phyloP scores from a whole-genome alignment of 2,797 vertebrate genomes.

The Periophthalmus magnuspinnatus region DNA sequence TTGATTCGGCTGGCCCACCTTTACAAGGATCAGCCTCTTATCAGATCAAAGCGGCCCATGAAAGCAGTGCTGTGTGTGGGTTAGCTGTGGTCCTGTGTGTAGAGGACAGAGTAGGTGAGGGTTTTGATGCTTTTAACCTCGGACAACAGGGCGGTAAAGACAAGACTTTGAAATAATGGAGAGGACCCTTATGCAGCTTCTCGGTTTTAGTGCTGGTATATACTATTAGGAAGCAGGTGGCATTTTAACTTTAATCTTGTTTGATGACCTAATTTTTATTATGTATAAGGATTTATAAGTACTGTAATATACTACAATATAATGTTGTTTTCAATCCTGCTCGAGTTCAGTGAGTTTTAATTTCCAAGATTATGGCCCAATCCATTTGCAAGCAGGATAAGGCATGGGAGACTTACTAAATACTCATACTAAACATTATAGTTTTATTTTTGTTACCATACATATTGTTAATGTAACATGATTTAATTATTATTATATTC shows the following conservation, averaged over 20 bases:
- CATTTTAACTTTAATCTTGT: background rate
- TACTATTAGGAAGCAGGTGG: background rate
- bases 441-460: too few species aligned
- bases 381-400: background rate
- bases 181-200: slow-evolving; percentile 60
- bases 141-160: slow-evolving; percentile 60
- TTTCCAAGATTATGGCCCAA: background rate
- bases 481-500: too few species aligned
- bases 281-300: background rate
- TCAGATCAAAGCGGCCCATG: slow-evolving; percentile 85
- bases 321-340: background rate
- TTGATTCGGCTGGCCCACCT: slow-evolving; percentile 68
- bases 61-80: slow-evolving; percentile 45
- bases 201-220: slow-evolving; percentile 19
- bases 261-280: background rate
- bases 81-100: slow-evolving; percentile 17
- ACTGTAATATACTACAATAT: background rate
- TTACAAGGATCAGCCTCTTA: slow-evolving; percentile 79
- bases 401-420: too few species aligned
- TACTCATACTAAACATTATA: too few species aligned
- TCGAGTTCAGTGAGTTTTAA: background rate
- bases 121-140: slow-evolving; percentile 72
- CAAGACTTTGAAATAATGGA: slow-evolving; percentile 72
- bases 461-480: too few species aligned
- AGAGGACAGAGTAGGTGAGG: slow-evolving; percentile 62